Conservation (phyloP, 2,888 invertebrate species). For the Aplocera efformata region DNA sequence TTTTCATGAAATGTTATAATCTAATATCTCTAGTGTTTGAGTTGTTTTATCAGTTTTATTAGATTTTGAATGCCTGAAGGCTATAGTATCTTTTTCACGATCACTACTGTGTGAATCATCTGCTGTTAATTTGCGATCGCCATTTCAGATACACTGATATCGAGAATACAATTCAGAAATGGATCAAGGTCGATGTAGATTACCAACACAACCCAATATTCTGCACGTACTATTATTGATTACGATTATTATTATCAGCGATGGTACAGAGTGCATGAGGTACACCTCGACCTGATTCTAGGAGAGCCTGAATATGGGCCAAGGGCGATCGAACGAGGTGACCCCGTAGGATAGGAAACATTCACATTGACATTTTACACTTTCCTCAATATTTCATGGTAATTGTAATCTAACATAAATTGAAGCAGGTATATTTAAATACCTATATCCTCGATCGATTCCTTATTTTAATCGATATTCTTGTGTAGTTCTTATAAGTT, state of each 20-base stretch:
- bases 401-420: conserved; percentile 11
- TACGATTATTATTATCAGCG: conserved; percentile 33
- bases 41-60: neutral
- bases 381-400: conserved; percentile 26
- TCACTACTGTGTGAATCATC: neutral
- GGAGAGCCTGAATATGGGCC: conserved; percentile 48
- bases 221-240: conserved; percentile 35
- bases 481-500: no score
- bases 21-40: neutral
- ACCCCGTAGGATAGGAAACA: conserved; percentile 39
- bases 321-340: conserved; percentile 50
- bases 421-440: no score
- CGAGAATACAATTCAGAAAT: conserved; percentile 26
- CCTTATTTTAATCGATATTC: no score
- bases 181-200: conserved; percentile 41
- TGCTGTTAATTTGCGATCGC: conserved; percentile 12
- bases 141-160: conserved; percentile 13
- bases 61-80: no score
- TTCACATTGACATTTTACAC: conserved; percentile 30
- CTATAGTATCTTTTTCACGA: neutral
- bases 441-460: no score
- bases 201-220: conserved; percentile 13
- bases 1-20: no score
- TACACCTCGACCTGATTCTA: conserved; percentile 44
- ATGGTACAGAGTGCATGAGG: conserved; percentile 31